Evolutionary conservation across 2,797 vertebrate genomes (phyloP).

Genomic region (Diglossa cyanea): DNA sequence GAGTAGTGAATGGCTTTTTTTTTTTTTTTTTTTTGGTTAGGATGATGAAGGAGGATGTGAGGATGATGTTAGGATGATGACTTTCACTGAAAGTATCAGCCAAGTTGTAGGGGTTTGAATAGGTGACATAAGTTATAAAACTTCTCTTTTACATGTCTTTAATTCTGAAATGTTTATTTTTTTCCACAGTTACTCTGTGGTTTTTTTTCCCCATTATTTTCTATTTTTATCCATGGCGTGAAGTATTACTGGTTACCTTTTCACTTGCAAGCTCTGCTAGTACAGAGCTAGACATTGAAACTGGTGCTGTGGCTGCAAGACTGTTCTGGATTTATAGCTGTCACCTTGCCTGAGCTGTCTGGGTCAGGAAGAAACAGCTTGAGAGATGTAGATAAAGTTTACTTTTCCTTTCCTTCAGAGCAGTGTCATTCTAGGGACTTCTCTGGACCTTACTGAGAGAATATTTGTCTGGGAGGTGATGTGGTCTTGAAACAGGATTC

Average conservation of each 20-base stretch:
- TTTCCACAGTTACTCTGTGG: fast-evolving
- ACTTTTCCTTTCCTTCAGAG: not conserved
- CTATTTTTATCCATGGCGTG: not conserved
- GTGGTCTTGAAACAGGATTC: not conserved
- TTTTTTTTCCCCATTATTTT: not conserved
- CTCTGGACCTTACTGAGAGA: not conserved
- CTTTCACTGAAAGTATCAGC: not conserved
- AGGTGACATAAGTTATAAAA: not conserved
- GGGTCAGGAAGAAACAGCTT: not conserved
- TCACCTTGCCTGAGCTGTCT: not conserved
- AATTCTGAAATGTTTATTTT: not conserved
- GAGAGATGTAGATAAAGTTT: not conserved
- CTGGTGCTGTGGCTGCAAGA: not conserved
- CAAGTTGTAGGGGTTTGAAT: not conserved
- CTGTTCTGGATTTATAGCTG: not conserved
- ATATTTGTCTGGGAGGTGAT: not conserved
- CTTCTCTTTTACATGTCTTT: not conserved
- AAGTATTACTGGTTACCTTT: not conserved
- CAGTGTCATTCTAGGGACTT: not conserved
- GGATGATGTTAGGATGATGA: not conserved
- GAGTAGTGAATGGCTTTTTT: not conserved
- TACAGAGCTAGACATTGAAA: not conserved
- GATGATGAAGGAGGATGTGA: not conserved
- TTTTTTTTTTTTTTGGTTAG: not conserved
- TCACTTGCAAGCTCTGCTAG: not conserved